A percentile compares a stretch with the other conserved stretches of the same genome.
Evolutionary conservation across 2,888 invertebrate genomes (phyloP).

Genomic region (Stenotaenia linearis): DNA sequence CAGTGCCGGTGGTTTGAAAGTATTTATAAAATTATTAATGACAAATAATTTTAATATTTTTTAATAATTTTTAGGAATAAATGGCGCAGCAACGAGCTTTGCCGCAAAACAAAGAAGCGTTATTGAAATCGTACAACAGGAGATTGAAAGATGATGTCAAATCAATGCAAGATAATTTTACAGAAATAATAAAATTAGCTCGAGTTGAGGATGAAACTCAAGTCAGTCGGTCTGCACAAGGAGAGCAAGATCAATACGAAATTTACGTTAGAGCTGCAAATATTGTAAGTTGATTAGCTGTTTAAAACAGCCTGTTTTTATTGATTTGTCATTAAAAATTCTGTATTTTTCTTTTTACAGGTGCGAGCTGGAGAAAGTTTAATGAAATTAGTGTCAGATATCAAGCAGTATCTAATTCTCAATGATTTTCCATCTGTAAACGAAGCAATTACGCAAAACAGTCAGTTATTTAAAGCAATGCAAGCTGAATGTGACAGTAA

Average conservation of each 20-base stretch:
- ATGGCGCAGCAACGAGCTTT: slow-evolving; percentile 54
- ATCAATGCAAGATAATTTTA: slow-evolving; percentile 95
- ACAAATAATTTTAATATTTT: not conserved
- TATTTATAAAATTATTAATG: not conserved
- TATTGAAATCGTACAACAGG: slow-evolving; percentile 89
- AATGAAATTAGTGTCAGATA: slow-evolving; percentile 94
- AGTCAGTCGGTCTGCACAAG: slow-evolving; percentile 80
- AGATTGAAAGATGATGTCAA: slow-evolving; percentile 93
- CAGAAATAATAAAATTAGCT: slow-evolving; percentile 83
- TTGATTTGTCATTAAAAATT: not conserved
- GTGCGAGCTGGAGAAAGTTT: slow-evolving; percentile 93
- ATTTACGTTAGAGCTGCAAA: slow-evolving; percentile 96
- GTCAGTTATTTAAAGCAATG: slow-evolving; percentile 78
- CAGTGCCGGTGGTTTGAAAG: not conserved
- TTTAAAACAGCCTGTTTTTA: not conserved
- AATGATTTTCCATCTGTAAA: slow-evolving; percentile 98
- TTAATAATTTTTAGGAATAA: not conserved
- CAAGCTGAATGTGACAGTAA: slow-evolving; percentile 91
- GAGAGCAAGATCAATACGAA: slow-evolving; percentile 91
- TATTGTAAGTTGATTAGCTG: slow-evolving; percentile 59
- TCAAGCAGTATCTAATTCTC: slow-evolving; percentile 94
- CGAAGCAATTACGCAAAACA: slow-evolving; percentile 91
- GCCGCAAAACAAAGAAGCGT: slow-evolving; percentile 89
- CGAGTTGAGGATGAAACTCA: slow-evolving; percentile 88
- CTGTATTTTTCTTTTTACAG: slow-evolving; percentile 47